Evolutionary conservation across 2,113 vertebrate species (phyloP), one percentile per base, ranked within the genome.

Genomic region (Prochilodus magdalenae): DNA sequence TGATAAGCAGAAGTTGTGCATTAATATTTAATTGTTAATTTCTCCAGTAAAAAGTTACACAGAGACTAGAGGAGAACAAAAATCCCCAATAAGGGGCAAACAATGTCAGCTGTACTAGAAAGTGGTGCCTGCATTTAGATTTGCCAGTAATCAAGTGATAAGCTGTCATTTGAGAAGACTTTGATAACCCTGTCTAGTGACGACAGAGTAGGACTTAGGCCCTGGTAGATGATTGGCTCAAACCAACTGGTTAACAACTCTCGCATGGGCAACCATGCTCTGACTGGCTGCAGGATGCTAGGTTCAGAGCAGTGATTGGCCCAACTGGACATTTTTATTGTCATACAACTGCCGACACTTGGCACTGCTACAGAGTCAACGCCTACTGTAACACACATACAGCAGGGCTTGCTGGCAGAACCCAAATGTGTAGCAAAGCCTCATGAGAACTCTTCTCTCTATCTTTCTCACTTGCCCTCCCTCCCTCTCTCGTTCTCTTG

Each of bases 1-100:
- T 85, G 85, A 89, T 85, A 89, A 86, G 71, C 71, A 62, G 60
- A 47, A 84, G 73, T 69, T 57, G 75, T 87, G 86, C 36, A 30
- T 16, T 15, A 26, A 51, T 62, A 51, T 76, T 27, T 27, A 59
- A 67, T 4, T 57, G 62, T 22, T 1, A 0, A 3, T 22, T 69
- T 27, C 36, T 20, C 51, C 5, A 11, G 40, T 29, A 20, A 26
- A 36, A 57, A n/a, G 51, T 18, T 55, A 13, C n/a, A 69, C 29
- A 59, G 26, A 20, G 26, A 30, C 24, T 22, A 33, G n/a, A n/a
- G 22, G 27, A n/a, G 10, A 22, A 36, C 59, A 18, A n/a, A 71
- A 75, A 51, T 20, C 27, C 14, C 20, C 29, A 65, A n/a, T 51
- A 63, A 33, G 18, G 49, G 33, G 40, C 5, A 44, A 44, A 73